Percentiles rank a stretch among this genome's conserved stretches.
Evolutionary conservation across 2,797 vertebrate species (phyloP).

Genomic region (Lacerta agilis): DNA sequence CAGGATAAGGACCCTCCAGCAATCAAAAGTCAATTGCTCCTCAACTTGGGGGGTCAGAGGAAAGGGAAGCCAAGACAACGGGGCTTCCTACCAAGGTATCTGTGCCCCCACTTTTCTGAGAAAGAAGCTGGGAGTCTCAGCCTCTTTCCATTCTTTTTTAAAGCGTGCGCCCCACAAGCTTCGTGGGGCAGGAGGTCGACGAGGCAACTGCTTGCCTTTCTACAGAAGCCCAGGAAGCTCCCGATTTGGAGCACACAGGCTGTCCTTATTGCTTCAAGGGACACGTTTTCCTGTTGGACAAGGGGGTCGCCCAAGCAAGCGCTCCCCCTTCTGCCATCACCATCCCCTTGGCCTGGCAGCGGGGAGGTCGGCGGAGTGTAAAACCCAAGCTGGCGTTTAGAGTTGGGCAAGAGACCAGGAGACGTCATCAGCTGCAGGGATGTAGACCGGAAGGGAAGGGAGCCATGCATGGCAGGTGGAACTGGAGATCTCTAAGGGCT

Average conservation of each 20-base stretch:
- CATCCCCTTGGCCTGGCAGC: background rate
- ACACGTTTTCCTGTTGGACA: background rate
- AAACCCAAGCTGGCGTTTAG: slow-evolving; percentile 34
- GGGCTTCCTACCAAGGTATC: no score
- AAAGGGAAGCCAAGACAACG: rapidly evolving
- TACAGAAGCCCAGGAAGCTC: background rate
- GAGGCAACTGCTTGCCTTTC: background rate
- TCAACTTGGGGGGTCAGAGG: rapidly evolving
- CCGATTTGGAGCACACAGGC: background rate
- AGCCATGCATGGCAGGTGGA: background rate
- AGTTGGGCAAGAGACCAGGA: slow-evolving; percentile 51
- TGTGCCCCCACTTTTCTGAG: no score
- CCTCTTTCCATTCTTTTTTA: background rate
- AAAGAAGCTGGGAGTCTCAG: no score
- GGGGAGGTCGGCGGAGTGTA: background rate
- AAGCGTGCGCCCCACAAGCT: no score
- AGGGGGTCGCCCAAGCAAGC: background rate
- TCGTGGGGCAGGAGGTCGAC: no score
- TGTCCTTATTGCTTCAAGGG: background rate
- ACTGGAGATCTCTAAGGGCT: no score
- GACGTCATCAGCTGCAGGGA: slow-evolving; percentile 32
- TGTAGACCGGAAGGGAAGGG: background rate
- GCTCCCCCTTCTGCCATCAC: background rate
- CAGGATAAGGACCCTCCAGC: background rate
- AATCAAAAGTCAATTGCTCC: background rate